Conservation (phyloP, 2,888 invertebrate species). For the Unio delphinus region DNA sequence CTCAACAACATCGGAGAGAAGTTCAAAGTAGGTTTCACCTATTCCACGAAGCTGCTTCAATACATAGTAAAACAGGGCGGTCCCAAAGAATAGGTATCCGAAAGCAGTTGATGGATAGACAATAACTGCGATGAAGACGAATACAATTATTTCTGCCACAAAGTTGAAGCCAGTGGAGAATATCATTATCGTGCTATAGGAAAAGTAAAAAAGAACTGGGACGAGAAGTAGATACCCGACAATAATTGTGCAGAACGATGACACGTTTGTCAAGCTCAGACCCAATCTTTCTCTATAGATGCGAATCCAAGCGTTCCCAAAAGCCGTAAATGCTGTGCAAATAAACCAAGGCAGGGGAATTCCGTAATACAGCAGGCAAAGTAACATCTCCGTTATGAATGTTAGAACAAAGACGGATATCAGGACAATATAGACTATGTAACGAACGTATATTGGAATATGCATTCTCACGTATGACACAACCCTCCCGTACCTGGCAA, state of each 20-base stretch:
- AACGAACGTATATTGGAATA: too few species aligned
- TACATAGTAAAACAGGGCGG: constrained; percentile 15
- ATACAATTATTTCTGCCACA: constrained; percentile 14
- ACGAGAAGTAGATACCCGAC: neutral
- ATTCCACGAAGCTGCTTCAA: constrained; percentile 9
- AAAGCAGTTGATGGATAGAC: constrained; percentile 20
- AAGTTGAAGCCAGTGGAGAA: constrained; percentile 19
- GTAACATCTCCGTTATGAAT: constrained; percentile 6
- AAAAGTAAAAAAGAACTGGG: too few species aligned
- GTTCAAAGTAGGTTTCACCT: constrained; percentile 16
- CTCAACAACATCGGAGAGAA: constrained; percentile 20
- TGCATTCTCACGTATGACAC: neutral
- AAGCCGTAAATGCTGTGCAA: neutral
- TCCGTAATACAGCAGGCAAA: constrained; percentile 12
- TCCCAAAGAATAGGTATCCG: constrained; percentile 22
- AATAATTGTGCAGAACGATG: neutral
- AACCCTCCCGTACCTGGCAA: neutral
- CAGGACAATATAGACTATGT: neutral
- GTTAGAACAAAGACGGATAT: constrained; percentile 8
- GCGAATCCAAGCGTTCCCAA: neutral
- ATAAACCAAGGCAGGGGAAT: constrained; percentile 11
- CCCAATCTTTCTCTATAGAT: too few species aligned
- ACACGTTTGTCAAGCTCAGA: too few species aligned
- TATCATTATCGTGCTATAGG: constrained; percentile 3
- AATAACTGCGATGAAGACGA: constrained; percentile 18